Evolutionary conservation across 2,113 vertebrate species (phyloP).

Genomic region (Siniperca chuatsi): DNA sequence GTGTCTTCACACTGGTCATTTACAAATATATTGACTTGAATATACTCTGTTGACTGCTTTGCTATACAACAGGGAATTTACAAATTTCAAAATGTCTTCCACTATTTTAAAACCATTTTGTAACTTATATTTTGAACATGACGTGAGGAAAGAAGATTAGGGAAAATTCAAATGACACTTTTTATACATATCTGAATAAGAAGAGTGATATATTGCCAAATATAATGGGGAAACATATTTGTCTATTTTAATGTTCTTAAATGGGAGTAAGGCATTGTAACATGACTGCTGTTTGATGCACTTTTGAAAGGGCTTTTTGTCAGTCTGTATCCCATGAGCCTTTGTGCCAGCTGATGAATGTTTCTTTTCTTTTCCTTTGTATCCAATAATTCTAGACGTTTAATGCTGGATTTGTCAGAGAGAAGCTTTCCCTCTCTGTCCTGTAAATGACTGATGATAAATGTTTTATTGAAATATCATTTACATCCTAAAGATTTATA

Average conservation of each 20-base stretch:
- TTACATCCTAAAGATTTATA: slow-evolving; percentile 61
- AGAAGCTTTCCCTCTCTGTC: slow-evolving; percentile 16
- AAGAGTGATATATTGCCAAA: slow-evolving; percentile 65
- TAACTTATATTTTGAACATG: slow-evolving; percentile 38
- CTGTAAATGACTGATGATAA: slow-evolving; percentile 39
- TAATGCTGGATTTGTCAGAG: slow-evolving; percentile 46
- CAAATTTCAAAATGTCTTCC: slow-evolving; percentile 51
- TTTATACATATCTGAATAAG: slow-evolving; percentile 32
- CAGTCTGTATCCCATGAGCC: slow-evolving; percentile 47
- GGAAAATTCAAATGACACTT: slow-evolving; percentile 10
- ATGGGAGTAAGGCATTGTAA: slow-evolving; percentile 34
- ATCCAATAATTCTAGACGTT: slow-evolving; percentile 48
- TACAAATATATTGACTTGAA: slow-evolving; percentile 10
- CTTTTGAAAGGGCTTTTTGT: slow-evolving; percentile 64
- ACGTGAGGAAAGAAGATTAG: slow-evolving; percentile 10
- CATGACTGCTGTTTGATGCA: slow-evolving; percentile 52
- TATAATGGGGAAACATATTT: slow-evolving; percentile 22
- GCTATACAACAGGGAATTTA: slow-evolving; percentile 9
- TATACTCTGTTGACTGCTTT: slow-evolving; percentile 14
- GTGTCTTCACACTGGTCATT: slow-evolving; percentile 32
- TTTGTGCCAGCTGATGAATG: slow-evolving; percentile 57
- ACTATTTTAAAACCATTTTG: slow-evolving; percentile 42
- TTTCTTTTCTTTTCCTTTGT: slow-evolving; percentile 43
- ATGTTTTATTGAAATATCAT: slow-evolving; percentile 45
- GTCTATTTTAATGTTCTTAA: slow-evolving; percentile 45